Evolutionary conservation across 37 sponge, comb jelly and placozoan genomes (phyloP), one percentile per base, ranked within the genome.

Genomic region (Spongia lamella): DNA sequence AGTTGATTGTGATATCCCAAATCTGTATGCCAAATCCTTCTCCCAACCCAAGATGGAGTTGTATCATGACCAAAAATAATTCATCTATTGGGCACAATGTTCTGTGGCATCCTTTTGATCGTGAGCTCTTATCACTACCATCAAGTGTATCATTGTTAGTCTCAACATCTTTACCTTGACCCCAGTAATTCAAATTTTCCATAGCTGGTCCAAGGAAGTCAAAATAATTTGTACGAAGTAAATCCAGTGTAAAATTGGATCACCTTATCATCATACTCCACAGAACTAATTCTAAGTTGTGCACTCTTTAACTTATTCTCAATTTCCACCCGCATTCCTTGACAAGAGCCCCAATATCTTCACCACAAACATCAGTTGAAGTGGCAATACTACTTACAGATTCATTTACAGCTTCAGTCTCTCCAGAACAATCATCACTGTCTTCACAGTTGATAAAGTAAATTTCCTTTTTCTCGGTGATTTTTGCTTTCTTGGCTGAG

Each of bases 211-310:
- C 83, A 29, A 75, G 30, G 22, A 66, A 36, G 35, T 59, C 19
- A 68, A 74, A 81, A 47, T 22, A 25, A 58, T 34, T 55, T 55
- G 30, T 37, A 67, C 14, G 69, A 60, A 9, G 68, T 30, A 56
- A 83, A 83, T 15, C 83, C 83, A 43, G 83, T 74, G 43, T 67
- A 83, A 27, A 83, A 83, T 39, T 55, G 47, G 20, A 83, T 68
- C 26, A 66, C 75, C 52, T n/a, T 17, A 27, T 74, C 76, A 66
- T 83, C 76, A 27, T 53, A 39, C 24, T 26, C 32, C 4, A 55
- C 66, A 34, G 19, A 61, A 1, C 38, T 56, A 26, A 73, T 21
- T 3, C 31, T 19, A 61, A 76, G 24, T 40, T 43, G 5, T 43
- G 47, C 9, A 9, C 47, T 13, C 47, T 43, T 9, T 43, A 43